Evolutionary conservation across 2,797 vertebrate genomes (phyloP).

Genomic region (Avahi laniger): DNA sequence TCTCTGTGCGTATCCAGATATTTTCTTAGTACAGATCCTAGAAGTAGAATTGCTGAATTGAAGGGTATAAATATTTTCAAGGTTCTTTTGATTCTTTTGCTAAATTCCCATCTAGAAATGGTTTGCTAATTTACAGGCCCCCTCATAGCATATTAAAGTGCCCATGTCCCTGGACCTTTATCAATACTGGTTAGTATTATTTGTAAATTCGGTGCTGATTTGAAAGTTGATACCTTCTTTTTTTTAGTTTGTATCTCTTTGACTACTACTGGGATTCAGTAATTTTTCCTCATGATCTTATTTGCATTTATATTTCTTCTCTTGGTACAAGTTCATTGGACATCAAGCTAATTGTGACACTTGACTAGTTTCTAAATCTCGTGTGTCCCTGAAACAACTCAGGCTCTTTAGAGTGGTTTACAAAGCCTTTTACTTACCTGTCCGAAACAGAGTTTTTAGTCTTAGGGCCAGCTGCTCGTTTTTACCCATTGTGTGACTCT

Average conservation of each 20-base stretch:
- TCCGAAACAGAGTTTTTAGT: background rate
- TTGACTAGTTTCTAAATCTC: background rate
- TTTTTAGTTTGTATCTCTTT: background rate
- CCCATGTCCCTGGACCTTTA: background rate
- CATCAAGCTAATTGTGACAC: background rate
- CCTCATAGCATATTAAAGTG: background rate
- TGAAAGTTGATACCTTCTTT: background rate
- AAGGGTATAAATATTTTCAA: background rate
- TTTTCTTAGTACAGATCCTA: conserved; percentile 19
- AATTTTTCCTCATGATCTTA: background rate
- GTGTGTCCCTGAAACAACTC: background rate
- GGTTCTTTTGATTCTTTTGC: background rate
- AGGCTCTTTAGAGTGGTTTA: background rate
- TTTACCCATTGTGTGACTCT: background rate
- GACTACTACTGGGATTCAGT: background rate
- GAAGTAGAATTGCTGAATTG: background rate
- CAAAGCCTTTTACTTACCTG: background rate
- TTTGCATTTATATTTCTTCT: background rate
- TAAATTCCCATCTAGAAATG: background rate
- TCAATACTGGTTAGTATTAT: background rate
- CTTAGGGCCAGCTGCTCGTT: background rate
- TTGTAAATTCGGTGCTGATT: conserved; percentile 37
- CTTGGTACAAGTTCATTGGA: background rate
- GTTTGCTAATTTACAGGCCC: background rate
- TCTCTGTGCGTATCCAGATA: background rate